phyloP scores from a whole-genome alignment of 1,140 invertebrate species.

The Brachionus paranguensis region DNA sequence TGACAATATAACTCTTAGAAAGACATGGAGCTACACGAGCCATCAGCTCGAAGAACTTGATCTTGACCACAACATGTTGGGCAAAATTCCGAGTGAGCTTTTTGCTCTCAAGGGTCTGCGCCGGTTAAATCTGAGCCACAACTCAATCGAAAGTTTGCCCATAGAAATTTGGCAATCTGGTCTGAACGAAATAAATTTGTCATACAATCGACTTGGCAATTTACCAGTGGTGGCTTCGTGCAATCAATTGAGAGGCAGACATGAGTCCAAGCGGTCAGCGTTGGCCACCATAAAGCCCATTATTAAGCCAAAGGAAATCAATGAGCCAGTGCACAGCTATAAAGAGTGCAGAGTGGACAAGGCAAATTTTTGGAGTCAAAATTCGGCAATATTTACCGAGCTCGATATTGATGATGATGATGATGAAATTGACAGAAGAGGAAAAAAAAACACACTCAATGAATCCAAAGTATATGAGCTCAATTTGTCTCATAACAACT shows the following conservation, averaged over 20 bases:
- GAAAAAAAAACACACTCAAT: neutral
- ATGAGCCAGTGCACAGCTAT: neutral
- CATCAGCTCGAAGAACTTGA: conserved; percentile 25
- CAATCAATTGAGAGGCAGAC: neutral
- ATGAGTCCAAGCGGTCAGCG: neutral
- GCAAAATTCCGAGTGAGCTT: neutral
- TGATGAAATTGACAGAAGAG: neutral
- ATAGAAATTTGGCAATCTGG: conserved; percentile 80
- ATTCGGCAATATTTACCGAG: neutral
- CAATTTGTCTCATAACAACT: conserved; percentile 84
- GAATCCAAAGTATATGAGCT: conserved; percentile 58
- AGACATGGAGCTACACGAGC: neutral
- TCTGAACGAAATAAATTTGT: conserved; percentile 79
- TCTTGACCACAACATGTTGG: neutral
- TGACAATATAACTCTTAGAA: neutral
- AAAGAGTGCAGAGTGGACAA: neutral
- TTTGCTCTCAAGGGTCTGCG: neutral
- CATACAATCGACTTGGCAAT: conserved; percentile 78
- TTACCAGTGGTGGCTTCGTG: conserved; percentile 63
- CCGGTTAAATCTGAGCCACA: conserved; percentile 61
- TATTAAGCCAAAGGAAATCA: conserved; percentile 68
- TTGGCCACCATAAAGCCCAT: conserved; percentile 54
- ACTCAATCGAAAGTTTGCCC: conserved; percentile 76
- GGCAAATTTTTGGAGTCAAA: conserved; percentile 30
- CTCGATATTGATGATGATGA: neutral